Base-by-base conservation (phyloP, 35 echinoderm and acorn worm genomes). In the Strongylocentrotus purpuratus region DNA sequence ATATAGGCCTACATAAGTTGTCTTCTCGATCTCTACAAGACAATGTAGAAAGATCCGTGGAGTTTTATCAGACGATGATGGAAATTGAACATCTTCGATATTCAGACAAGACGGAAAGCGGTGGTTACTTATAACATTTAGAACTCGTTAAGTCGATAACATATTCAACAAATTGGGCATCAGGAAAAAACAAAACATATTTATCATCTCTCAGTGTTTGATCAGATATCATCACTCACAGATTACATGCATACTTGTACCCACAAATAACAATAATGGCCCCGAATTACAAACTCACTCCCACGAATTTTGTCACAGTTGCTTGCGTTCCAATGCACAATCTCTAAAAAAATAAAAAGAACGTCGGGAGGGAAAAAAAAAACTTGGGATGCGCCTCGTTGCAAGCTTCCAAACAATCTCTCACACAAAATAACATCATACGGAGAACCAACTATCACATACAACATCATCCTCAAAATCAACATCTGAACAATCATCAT, bases 201-300 rank as follows among this genome's bases (percentile, higher is more conserved):
- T 33, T 0, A 41, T 46, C 87, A 89, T 89, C 87, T 41, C 18
- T 25, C n/a, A 18, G n/a, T 91, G 91, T 45, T n/a, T 92, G 0
- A 93, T 46, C 4, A 58, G 46, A 46, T 58, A 50, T 93, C 91
- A 48, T 55, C 91, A 92, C 91, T 33, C 33, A 31, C 22, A 9
- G 11, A 22, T 46, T 18, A 46, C 87, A 45, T 45, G 45, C 91
- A 93, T 93, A 93, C 91, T 31, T 32, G 46, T 32, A 31, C 47
- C 4, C 17, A 93, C 48, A 93, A 46, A 33, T 28, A 93, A 93
- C 91, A 93, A 93, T 93, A 58, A 20, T 48, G 17, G 91, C 45
- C 45, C 91, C 48, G 47, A 58, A 93, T 93, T 91, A 91, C 89
- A 91, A 91, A 91, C 89, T 93, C 48, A 93, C 91, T 93, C 91